These are phyloP conservation scores for Caenorhabditis sp. DNA, from an alignment of 2,888 invertebrate genomes.

Conservation along the genomic window DNA sequence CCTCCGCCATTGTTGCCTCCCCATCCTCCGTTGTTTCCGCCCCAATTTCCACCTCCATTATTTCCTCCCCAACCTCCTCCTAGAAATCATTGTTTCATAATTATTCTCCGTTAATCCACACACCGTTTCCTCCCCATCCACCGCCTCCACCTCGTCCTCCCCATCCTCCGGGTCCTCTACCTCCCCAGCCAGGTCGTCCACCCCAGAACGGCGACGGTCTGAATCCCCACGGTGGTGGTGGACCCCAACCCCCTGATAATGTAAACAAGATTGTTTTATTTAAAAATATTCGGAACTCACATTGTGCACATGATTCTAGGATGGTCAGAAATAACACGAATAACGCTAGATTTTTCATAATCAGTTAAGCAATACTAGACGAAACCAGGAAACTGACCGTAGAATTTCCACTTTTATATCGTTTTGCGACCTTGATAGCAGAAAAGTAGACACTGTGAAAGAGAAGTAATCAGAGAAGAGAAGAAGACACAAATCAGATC, in stretches of 20 bases:
- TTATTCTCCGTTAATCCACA: neutral
- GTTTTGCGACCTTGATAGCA: slow-evolving; percentile 20
- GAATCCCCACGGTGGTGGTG: slow-evolving; percentile 48
- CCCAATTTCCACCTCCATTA: slow-evolving; percentile 49
- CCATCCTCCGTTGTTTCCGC: slow-evolving; percentile 51
- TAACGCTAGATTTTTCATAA: slow-evolving; percentile 27
- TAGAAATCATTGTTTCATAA: slow-evolving; percentile 8
- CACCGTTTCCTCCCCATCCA: slow-evolving; percentile 24
- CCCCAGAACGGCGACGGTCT: slow-evolving; percentile 42
- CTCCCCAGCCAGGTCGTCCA: slow-evolving; percentile 33
- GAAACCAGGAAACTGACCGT: slow-evolving; percentile 2
- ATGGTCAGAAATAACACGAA: slow-evolving; percentile 21
- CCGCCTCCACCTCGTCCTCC: slow-evolving; percentile 35
- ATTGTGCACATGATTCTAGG: slow-evolving; percentile 28
- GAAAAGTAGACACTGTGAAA: neutral
- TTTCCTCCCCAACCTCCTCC: slow-evolving; percentile 51
- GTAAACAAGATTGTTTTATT: neutral
- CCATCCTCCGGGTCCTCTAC: slow-evolving; percentile 35
- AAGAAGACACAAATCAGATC: slow-evolving; percentile 39
- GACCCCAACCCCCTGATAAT: slow-evolving; percentile 60
- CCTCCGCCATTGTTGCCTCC: slow-evolving; percentile 51
- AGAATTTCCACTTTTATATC: slow-evolving; percentile 33
- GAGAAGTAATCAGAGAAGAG: slow-evolving; percentile 5
- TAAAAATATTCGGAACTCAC: slow-evolving; percentile 6
- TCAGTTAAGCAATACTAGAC: neutral